Evolutionary conservation across 1,140 invertebrate genomes (phyloP).

Genomic region (Aphis craccivora): DNA sequence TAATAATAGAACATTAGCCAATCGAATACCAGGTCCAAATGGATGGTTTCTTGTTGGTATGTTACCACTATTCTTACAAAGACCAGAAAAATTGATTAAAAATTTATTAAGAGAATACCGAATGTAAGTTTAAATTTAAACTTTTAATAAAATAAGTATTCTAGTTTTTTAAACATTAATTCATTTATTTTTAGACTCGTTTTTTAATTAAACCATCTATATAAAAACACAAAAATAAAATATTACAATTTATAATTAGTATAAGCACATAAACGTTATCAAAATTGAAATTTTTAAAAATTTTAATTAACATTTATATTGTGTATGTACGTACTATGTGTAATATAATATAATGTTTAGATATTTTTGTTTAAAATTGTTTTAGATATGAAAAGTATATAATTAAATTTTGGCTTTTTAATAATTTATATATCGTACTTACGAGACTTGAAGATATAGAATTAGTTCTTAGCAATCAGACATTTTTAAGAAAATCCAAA

Average conservation of each 20-base stretch:
- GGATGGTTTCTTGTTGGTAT: slow-evolving; percentile 29
- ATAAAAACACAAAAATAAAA: background rate
- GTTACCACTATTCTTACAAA: background rate
- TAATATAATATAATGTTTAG: background rate
- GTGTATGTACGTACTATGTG: background rate
- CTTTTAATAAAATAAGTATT: background rate
- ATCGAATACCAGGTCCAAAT: background rate
- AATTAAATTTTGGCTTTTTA: slow-evolving; percentile 49
- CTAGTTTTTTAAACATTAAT: background rate
- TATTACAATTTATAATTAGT: background rate
- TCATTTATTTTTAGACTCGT: no score
- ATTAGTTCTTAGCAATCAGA: background rate
- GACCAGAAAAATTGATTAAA: background rate
- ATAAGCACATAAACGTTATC: accelerated
- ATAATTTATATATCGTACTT: slow-evolving; percentile 49
- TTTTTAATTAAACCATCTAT: background rate
- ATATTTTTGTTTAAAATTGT: background rate
- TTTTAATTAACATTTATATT: background rate
- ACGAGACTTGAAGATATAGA: slow-evolving; percentile 49
- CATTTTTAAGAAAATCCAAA: slow-evolving; percentile 31
- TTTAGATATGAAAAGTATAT: slow-evolving; percentile 30
- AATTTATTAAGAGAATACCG: background rate
- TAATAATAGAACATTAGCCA: background rate
- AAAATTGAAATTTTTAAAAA: background rate
- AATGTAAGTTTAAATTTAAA: slow-evolving; percentile 41